Evolutionary conservation across 2,797 vertebrate species (phyloP).

Genomic region (Myripristis murdjan): DNA sequence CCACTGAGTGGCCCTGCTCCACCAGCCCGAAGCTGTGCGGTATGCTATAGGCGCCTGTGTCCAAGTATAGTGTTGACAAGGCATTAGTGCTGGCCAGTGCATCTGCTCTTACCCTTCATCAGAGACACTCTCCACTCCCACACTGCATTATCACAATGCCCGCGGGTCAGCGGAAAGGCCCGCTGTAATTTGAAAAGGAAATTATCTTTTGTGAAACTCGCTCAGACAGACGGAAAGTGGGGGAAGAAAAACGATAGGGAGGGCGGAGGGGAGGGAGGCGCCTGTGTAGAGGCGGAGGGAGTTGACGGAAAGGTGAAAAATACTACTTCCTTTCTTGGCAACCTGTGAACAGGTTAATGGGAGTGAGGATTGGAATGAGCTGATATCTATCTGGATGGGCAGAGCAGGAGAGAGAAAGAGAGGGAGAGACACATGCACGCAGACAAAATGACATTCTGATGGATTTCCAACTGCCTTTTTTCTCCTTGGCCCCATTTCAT

Average conservation of each 20-base stretch:
- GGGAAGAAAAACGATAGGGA: neutral
- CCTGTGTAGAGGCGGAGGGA: constrained; percentile 49
- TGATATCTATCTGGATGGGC: constrained; percentile 77
- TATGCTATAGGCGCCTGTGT: constrained; percentile 36
- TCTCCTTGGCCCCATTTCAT: constrained; percentile 79
- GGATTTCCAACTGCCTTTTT: constrained; percentile 79
- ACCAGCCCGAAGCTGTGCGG: constrained; percentile 36
- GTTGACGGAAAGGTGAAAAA: constrained; percentile 65
- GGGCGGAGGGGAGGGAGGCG: constrained; percentile 2
- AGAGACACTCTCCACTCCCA: constrained; percentile 78
- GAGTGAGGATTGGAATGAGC: constrained; percentile 74
- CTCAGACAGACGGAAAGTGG: constrained; percentile 71
- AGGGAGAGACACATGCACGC: neutral
- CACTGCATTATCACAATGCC: constrained; percentile 82
- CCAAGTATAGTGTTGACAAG: constrained; percentile 65
- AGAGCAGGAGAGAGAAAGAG: constrained; percentile 50
- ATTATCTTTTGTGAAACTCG: constrained; percentile 85
- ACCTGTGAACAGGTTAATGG: constrained; percentile 83
- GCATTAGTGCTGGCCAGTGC: constrained; percentile 68
- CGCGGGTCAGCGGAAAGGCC: constrained; percentile 81
- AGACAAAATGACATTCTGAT: constrained; percentile 81
- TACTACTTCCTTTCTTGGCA: constrained; percentile 63
- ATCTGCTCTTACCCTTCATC: constrained; percentile 73
- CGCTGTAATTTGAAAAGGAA: constrained; percentile 87
- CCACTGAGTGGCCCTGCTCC: constrained; percentile 17